phyloP scores from a whole-genome alignment of 2,113 vertebrate species.

The Ictidomys tridecemlineatus region DNA sequence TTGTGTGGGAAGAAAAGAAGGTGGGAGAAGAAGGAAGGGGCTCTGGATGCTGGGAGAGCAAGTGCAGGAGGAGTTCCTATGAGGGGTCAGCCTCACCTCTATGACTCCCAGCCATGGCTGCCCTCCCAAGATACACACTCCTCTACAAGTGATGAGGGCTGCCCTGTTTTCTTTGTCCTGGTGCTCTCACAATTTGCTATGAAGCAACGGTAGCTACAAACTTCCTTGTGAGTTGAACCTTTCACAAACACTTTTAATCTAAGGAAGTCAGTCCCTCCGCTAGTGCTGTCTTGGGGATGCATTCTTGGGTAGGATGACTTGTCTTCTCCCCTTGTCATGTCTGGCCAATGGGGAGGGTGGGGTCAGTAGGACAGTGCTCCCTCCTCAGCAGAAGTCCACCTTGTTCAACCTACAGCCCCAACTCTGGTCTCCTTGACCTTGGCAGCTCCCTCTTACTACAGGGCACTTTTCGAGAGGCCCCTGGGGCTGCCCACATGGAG shows the following conservation, averaged over 20 bases:
- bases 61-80: not conserved
- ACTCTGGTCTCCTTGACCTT: not conserved
- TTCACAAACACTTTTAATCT: not conserved
- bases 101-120: too few relatives aligned
- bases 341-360: not conserved
- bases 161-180: not conserved
- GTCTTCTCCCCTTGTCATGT: not conserved
- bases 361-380: too few relatives aligned
- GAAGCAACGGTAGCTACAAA: not conserved
- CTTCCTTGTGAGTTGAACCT: not conserved
- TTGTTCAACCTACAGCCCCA: not conserved
- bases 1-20: not conserved
- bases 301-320: not conserved
- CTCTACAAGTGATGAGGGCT: not conserved
- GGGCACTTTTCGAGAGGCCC: constrained; percentile 89
- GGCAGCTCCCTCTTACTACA: constrained; percentile 69
- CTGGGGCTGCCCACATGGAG: constrained; percentile 81
- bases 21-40: not conserved
- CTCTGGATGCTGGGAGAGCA: not conserved
- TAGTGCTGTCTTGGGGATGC: too few relatives aligned
- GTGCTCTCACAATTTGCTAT: not conserved
- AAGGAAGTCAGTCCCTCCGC: not conserved
- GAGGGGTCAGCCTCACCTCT: not conserved
- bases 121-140: not conserved
- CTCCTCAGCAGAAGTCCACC: not conserved